Evolutionary conservation across 1,140 invertebrate species (phyloP).

Genomic region (Lucilia sericata): DNA sequence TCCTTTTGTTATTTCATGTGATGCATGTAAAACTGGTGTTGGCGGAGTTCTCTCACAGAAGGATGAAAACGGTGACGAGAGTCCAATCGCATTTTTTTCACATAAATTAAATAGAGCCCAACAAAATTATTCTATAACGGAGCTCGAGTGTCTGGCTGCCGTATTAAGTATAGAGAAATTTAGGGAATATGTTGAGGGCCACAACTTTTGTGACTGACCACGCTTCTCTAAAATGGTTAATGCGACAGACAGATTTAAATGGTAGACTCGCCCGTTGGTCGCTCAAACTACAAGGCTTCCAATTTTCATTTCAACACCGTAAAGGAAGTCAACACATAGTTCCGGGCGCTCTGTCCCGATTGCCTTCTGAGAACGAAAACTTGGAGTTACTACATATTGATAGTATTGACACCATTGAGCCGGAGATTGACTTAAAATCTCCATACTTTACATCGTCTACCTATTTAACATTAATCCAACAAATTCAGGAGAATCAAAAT

Average conservation of each 20-base stretch:
- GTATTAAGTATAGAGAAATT: slow-evolving; percentile 67
- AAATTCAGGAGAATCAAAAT: neutral
- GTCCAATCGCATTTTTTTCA: slow-evolving; percentile 61
- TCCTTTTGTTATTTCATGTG: slow-evolving; percentile 1
- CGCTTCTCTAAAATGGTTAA: slow-evolving; percentile 53
- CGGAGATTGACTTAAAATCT: no score
- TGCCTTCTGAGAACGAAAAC: neutral
- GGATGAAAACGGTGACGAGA: slow-evolving; percentile 37
- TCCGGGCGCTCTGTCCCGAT: slow-evolving; percentile 55
- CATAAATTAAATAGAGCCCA: slow-evolving; percentile 26
- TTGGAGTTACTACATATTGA: no score
- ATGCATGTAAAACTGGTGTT: slow-evolving; percentile 22
- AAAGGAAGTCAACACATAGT: slow-evolving; percentile 55
- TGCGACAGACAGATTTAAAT: slow-evolving; percentile 32
- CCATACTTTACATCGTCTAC: no score
- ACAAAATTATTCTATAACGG: slow-evolving; percentile 62
- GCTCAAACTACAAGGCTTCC: slow-evolving; percentile 52
- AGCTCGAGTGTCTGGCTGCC: slow-evolving; percentile 68
- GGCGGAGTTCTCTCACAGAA: neutral
- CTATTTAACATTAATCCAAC: no score
- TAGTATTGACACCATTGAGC: neutral
- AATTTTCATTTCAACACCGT: slow-evolving; percentile 58
- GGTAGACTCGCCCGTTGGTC: slow-evolving; percentile 56
- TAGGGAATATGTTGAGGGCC: slow-evolving; percentile 64
- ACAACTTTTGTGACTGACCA: slow-evolving; percentile 60